Evolutionary conservation across 2,888 invertebrate genomes (phyloP), one percentile per base, ranked within the genome.

Genomic region (Dermolepida albohirtum): DNA sequence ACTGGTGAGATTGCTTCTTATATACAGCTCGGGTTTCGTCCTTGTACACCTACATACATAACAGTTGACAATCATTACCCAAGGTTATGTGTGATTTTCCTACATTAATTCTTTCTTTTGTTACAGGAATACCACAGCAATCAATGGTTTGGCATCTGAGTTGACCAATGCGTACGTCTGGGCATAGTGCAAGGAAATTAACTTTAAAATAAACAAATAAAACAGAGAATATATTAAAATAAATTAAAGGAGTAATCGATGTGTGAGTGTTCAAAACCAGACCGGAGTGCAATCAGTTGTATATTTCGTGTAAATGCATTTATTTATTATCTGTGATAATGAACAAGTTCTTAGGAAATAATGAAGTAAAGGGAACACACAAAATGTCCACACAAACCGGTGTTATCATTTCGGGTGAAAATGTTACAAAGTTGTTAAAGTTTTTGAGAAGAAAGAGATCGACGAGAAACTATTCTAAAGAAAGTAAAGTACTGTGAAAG

Each of bases 321-420:
- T 83, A 81, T 83, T 83, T 82, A 80, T 84, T n/a, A 84, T 84
- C 84, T 84, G 84, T 84, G 84, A 84, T 84, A 83, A 82, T 77
- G 79, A 81, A 81, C 80, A 80, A 80, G 67, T 72, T 66, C 68
- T 14, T 64, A 67, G 73, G 72, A 73, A 71, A 73, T 39, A 67
- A 64, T 63, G n/a, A 67, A 41, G 11, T n/a, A 67, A 74, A 43
- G 54, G 43, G 44, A 54, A 65, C 50, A 63, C 40, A 47, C 51
- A 66, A 22, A 69, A 50, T 57, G 43, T 57, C 44, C 43, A 43
- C 11, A 43, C n/a, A 44, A 57, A 57, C 12, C 27, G 43, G 57
- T 57, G 57, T 57, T 57, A 44, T 27, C 27, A 29, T 57, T 43
- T 43, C 57, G 47, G 22, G 27, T 44, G 27, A 17, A 49, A 34